These are phyloP conservation scores for Ametastegia equiseti DNA, from an alignment of 2,888 invertebrate species.

Conservation along the genomic window DNA sequence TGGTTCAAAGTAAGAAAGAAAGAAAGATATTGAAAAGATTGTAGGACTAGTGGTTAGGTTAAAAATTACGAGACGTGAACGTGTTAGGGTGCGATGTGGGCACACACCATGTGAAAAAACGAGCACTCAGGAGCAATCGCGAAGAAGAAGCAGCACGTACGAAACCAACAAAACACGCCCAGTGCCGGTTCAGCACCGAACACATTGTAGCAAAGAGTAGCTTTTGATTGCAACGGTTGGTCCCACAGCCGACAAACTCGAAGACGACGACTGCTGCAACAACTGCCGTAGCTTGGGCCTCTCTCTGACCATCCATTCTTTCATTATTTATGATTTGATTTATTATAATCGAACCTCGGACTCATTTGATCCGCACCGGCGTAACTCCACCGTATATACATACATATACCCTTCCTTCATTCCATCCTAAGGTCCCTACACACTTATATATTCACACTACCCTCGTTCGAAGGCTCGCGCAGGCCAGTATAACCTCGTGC, in stretches of 20 bases:
- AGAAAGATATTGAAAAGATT: not conserved
- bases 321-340: slow-evolving; percentile 75
- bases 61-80: slow-evolving; percentile 61
- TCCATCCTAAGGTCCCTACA: no score
- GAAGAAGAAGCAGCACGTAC: not conserved
- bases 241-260: no score
- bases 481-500: no score
- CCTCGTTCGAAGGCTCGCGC: no score
- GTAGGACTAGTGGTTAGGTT: not conserved
- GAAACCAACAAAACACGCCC: slow-evolving; percentile 4
- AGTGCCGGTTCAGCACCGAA: not conserved
- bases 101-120: no score
- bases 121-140: not conserved
- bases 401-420: no score
- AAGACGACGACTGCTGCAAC: slow-evolving; percentile 41
- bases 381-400: slow-evolving; percentile 47
- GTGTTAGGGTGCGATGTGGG: slow-evolving; percentile 49
- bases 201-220: slow-evolving; percentile 40
- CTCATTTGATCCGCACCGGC: slow-evolving; percentile 69
- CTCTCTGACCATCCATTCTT: slow-evolving; percentile 66
- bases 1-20: not conserved
- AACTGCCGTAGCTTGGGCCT: not conserved
- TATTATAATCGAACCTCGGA: slow-evolving; percentile 74
- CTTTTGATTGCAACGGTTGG: slow-evolving; percentile 37
- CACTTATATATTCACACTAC: no score